phyloP scores from a whole-genome alignment of 2,888 invertebrate species.

The Diarsia rubi region DNA sequence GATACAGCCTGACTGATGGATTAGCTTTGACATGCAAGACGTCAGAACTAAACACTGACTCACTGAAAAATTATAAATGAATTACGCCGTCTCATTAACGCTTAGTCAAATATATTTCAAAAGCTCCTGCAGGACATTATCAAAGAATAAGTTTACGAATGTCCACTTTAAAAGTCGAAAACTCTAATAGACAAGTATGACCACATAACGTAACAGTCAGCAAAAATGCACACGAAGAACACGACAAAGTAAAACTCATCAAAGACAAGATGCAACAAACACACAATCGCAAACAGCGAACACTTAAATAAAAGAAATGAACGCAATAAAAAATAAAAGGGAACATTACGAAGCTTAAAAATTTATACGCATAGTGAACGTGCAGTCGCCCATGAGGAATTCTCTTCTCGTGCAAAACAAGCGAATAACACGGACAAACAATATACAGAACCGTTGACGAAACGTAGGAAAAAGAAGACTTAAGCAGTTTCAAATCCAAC shows the following conservation, averaged over 20 bases:
- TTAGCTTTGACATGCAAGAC: conserved; percentile 14
- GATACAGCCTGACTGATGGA: conserved; percentile 34
- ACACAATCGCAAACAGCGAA: conserved; percentile 73
- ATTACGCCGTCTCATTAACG: not conserved
- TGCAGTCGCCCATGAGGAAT: conserved; percentile 82
- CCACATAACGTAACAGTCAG: not conserved
- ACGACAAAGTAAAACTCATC: conserved; percentile 10
- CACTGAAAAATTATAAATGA: not conserved
- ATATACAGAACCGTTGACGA: conserved; percentile 84
- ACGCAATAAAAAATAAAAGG: conserved; percentile 66
- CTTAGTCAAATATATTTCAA: not conserved
- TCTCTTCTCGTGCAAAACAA: conserved; percentile 72
- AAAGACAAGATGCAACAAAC: conserved; percentile 60
- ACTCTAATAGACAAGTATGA: conserved; percentile 2
- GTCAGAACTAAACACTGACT: not conserved
- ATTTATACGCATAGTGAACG: conserved; percentile 86
- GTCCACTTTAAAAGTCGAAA: conserved; percentile 4
- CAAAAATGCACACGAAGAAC: conserved; percentile 25
- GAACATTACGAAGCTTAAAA: conserved; percentile 82
- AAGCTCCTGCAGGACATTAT: not conserved
- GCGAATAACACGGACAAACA: conserved; percentile 83
- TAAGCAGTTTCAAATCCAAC: conserved; percentile 85
- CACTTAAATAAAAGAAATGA: conserved; percentile 75
- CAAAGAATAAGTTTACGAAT: not conserved
- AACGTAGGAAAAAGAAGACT: conserved; percentile 85